Conservation (phyloP, 2,113 vertebrate genomes). For the Cavia aperea region DNA sequence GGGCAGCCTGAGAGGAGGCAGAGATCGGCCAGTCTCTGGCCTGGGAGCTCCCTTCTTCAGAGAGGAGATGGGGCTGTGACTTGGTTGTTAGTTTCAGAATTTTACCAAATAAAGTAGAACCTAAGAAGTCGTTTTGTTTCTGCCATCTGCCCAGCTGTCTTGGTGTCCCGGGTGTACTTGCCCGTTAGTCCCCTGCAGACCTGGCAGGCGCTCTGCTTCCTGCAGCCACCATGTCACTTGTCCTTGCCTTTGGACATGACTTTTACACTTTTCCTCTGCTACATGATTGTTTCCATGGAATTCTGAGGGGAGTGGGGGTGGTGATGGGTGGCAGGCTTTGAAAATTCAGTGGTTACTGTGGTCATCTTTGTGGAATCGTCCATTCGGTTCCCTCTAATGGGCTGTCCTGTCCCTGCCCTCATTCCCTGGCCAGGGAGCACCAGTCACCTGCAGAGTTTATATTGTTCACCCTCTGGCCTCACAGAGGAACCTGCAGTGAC, state of each 20-base stretch:
- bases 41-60: slow-evolving; percentile 50
- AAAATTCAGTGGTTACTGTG: background rate
- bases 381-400: background rate
- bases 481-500: background rate
- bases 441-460: background rate
- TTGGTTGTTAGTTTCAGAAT: slow-evolving; percentile 71
- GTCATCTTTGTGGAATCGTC: too few relatives aligned
- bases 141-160: background rate
- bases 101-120: slow-evolving; percentile 84
- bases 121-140: slow-evolving; percentile 53
- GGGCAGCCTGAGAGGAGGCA: slow-evolving; percentile 29
- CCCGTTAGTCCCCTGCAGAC: background rate
- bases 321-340: background rate
- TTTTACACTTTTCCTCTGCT: background rate
- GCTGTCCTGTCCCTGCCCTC: background rate
- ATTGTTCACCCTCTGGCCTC: background rate
- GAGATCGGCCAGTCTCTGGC: slow-evolving; percentile 42
- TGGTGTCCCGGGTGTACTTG: too few relatives aligned
- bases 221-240: background rate
- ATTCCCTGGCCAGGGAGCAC: background rate
- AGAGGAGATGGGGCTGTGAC: slow-evolving; percentile 50
- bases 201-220: background rate
- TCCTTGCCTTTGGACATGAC: background rate
- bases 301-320: background rate
- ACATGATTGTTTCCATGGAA: background rate